These are phyloP conservation scores for Ceratosolen fusciceps DNA, from an alignment of 1,140 invertebrate genomes.

Conservation along the genomic window DNA sequence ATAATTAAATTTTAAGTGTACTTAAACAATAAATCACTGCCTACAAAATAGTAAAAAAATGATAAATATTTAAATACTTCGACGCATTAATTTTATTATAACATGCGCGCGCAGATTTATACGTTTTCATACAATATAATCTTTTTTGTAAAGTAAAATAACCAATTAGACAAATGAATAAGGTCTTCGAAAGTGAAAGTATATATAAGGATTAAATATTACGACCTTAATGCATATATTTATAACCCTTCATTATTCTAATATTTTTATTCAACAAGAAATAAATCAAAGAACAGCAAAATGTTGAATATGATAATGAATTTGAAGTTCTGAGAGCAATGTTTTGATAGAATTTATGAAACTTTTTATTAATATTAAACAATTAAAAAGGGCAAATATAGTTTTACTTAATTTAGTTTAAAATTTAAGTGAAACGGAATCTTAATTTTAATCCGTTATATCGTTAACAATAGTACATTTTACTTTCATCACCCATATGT, in stretches of 20 bases:
- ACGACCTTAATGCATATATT: background rate
- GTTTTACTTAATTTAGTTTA: background rate
- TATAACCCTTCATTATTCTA: background rate
- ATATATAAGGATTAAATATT: background rate
- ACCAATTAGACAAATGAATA: background rate
- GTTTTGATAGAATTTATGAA: constrained; percentile 7
- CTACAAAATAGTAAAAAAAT: too few species aligned
- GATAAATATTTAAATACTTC: too few species aligned
- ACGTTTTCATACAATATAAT: background rate
- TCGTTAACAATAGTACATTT: background rate
- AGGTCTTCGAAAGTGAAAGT: background rate
- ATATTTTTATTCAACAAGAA: background rate
- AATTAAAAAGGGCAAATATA: background rate
- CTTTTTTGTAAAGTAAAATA: background rate
- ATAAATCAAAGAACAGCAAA: background rate
- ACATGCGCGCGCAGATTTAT: constrained; percentile 1
- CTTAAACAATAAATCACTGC: too few species aligned
- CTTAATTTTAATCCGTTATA: background rate
- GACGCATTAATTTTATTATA: too few species aligned
- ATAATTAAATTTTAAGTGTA: too few species aligned
- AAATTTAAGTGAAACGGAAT: background rate
- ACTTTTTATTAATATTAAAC: background rate
- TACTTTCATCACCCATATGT: constrained; percentile 44
- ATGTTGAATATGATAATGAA: background rate
- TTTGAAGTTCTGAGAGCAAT: too few species aligned